phyloP scores from a whole-genome alignment of 2,888 invertebrate genomes.

The Thecophora atra region DNA sequence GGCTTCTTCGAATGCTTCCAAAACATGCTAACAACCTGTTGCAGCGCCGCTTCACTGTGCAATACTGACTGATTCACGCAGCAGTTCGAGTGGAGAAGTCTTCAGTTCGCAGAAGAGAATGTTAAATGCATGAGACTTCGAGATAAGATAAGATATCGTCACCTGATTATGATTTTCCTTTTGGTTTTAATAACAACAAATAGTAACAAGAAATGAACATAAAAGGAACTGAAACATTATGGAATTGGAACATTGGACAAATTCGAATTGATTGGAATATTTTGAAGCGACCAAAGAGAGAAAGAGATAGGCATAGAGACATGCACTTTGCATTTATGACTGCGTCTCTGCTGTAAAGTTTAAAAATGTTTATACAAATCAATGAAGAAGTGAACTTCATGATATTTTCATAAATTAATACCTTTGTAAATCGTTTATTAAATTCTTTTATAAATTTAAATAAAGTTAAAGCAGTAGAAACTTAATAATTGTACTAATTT shows the following conservation, averaged over 20 bases:
- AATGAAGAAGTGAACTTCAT: no score
- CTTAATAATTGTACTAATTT: conserved; percentile 31
- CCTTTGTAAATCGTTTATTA: conserved; percentile 14
- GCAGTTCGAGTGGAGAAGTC: conserved; percentile 18
- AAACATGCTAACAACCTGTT: conserved; percentile 20
- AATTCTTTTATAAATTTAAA: conserved; percentile 16
- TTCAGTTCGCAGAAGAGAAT: not conserved
- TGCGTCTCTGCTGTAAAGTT: no score
- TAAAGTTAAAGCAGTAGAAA: conserved; percentile 17
- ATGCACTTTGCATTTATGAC: no score
- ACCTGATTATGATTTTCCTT: not conserved
- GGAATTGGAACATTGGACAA: no score
- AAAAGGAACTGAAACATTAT: no score
- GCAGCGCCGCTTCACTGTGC: conserved; percentile 8
- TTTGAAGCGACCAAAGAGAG: no score
- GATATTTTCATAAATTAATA: not conserved
- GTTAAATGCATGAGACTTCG: not conserved
- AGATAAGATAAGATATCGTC: conserved; percentile 12
- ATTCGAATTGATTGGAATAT: no score
- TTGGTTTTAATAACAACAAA: not conserved
- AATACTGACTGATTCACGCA: conserved; percentile 37
- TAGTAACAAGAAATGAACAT: no score
- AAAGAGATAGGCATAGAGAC: no score
- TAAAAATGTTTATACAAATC: no score
- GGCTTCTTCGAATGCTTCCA: conserved; percentile 17